These are phyloP conservation scores for Parambassis ranga DNA, from an alignment of 2,797 vertebrate genomes.

Conservation along the genomic window DNA sequence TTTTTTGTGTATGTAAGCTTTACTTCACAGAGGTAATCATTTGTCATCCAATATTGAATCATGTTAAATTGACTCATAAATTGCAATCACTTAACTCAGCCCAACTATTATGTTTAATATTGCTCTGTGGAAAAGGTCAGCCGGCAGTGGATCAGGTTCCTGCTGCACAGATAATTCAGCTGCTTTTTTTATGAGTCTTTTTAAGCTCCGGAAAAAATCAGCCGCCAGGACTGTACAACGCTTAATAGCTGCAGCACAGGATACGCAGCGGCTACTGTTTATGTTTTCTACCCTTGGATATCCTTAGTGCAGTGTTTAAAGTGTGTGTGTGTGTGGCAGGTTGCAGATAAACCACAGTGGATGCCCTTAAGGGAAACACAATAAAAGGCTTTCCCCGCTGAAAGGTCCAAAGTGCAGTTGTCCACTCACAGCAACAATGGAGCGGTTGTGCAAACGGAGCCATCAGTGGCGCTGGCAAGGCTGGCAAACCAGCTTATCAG, in stretches of 20 bases:
- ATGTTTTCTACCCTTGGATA: slow-evolving; percentile 53
- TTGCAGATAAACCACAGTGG: slow-evolving; percentile 65
- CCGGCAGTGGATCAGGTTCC: slow-evolving; percentile 55
- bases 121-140: slow-evolving; percentile 70
- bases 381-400: slow-evolving; percentile 63
- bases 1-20: slow-evolving; percentile 56
- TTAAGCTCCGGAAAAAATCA: slow-evolving; percentile 53
- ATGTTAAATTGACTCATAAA: slow-evolving; percentile 73
- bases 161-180: slow-evolving; percentile 60
- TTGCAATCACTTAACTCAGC: slow-evolving; percentile 71
- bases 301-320: slow-evolving; percentile 66
- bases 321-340: slow-evolving; percentile 59
- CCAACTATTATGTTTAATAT: slow-evolving; percentile 69
- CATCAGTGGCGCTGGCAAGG: slow-evolving; percentile 53
- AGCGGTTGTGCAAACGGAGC: slow-evolving; percentile 70
- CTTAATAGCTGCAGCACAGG: slow-evolving; percentile 39
- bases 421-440: slow-evolving; percentile 70
- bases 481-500: slow-evolving; percentile 72
- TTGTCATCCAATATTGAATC: slow-evolving; percentile 71
- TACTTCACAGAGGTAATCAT: slow-evolving; percentile 60
- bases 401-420: slow-evolving; percentile 77
- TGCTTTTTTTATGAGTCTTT: slow-evolving; percentile 59
- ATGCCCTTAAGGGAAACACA: slow-evolving; percentile 72
- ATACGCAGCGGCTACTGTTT: slow-evolving; percentile 45
- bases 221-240: slow-evolving; percentile 26